Base-by-base conservation (phyloP, 2,888 invertebrate genomes). In the Scaptomyza polygonia region DNA sequence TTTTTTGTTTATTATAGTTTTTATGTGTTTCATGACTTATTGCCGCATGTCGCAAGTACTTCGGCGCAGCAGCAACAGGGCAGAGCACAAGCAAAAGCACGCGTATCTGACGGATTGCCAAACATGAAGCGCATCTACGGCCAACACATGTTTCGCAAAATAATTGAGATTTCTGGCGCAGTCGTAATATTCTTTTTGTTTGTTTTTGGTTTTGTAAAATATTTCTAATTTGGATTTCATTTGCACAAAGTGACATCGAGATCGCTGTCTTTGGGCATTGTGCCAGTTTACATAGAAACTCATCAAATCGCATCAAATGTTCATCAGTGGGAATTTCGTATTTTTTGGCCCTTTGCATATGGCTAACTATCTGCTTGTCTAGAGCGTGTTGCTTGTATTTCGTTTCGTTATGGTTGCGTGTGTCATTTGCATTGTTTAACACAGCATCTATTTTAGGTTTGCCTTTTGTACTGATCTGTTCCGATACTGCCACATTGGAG, bases 91-190 rank as follows among this genome's bases (percentile, higher is more conserved):
- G 14, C 21, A 34, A 39, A 42, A 59, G 68, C 86, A 72, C 79
- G 80, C 81, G 86, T 72, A 76, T 85, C 77, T 85, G 86, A 82
- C 86, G 86, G 65, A 87, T 87, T 73, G 82, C 77, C 67, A 66
- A 65, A 83, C 77, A 82, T 67, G 83, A 73, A 58, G 62, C 77
- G 63, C 63, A 72, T 76, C 65, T 67, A 87, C 83, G 82, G 86
- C 61, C 63, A 69, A 85, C 81, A 82, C 73, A 86, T 82, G 82
- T 88, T 86, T 77, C 51, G 72, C 68, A 66, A 84, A 86, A 84
- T 84, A 84, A 84, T 88, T 84, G 73, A 84, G 81, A 84, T 88
- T 78, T 82, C 67, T 77, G 45, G 63, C 66, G 48, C 45, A 59
- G 51, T 44, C 58, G 57, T 59, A 55, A 66, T 55, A 64, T 56